Evolutionary conservation across 2,113 vertebrate species (phyloP).

Genomic region (Oxyura jamaicensis): DNA sequence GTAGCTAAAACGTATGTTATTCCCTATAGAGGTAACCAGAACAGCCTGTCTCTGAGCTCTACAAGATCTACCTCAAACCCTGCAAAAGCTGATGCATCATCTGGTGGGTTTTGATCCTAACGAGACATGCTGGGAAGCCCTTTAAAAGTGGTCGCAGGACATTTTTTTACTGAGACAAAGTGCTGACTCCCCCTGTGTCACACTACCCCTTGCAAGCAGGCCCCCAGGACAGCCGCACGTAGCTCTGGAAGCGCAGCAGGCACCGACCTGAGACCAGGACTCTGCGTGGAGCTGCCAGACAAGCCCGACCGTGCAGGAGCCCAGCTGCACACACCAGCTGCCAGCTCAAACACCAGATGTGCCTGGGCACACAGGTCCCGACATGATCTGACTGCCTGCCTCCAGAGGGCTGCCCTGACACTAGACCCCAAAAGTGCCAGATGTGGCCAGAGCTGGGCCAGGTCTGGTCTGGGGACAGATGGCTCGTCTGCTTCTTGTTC

Average conservation of each 20-base stretch:
- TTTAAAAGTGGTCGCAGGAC: background rate
- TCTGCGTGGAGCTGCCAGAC: background rate
- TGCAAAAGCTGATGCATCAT: background rate
- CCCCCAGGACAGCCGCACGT: rapidly evolving
- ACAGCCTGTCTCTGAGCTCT: background rate
- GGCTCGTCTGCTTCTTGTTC: background rate
- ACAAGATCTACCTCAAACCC: background rate
- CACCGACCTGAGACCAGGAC: background rate
- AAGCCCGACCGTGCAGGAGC: background rate
- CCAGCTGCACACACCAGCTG: background rate
- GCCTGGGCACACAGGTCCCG: background rate
- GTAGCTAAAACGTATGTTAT: background rate
- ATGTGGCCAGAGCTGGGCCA: background rate
- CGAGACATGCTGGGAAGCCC: background rate
- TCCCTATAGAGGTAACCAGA: constrained; percentile 4
- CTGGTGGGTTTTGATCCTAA: background rate
- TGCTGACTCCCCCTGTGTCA: background rate
- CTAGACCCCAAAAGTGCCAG: background rate
- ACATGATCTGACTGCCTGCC: background rate
- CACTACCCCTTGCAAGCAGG: background rate
- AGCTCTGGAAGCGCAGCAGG: background rate
- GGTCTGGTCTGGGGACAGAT: background rate
- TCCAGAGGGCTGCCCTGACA: background rate
- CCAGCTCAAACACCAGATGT: background rate
- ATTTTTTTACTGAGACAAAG: background rate